Evolutionary conservation across 2,888 invertebrate species (phyloP).

Genomic region (Clistopyga incitator): DNA sequence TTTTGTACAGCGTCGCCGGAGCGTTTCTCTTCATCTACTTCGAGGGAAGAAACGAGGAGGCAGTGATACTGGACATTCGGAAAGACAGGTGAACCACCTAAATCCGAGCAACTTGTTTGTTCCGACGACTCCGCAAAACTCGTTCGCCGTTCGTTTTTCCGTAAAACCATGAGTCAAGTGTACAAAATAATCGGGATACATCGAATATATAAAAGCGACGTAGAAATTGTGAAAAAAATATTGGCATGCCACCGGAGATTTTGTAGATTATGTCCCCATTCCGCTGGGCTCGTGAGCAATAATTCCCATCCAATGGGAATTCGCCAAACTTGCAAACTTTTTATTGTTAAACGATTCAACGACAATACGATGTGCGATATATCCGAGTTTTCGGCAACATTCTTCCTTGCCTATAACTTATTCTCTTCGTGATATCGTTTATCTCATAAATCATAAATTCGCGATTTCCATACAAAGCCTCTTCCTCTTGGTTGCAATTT

Average conservation of each 20-base stretch:
- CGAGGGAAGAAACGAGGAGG: conserved; percentile 87
- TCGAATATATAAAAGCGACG: conserved; percentile 15
- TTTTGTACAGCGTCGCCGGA: conserved; percentile 92
- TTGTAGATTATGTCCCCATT: conserved; percentile 26
- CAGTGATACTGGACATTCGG: conserved; percentile 76
- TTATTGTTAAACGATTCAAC: not conserved
- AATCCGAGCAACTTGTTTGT: not conserved
- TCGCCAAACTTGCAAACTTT: not conserved
- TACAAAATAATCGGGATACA: not conserved
- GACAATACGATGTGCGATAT: not conserved
- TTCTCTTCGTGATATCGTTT: not conserved
- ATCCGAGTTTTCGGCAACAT: not conserved
- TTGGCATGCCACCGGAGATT: conserved; percentile 14
- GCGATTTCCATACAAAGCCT: not conserved
- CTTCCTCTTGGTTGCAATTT: not conserved
- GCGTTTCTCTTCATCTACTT: conserved; percentile 92
- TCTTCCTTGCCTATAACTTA: not conserved
- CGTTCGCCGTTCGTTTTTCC: not conserved
- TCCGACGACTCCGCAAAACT: not conserved
- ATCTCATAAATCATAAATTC: not conserved
- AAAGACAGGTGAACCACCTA: conserved; percentile 76
- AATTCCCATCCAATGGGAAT: not conserved
- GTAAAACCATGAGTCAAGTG: not conserved
- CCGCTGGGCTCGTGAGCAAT: conserved; percentile 4
- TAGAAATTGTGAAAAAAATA: conserved; percentile 25